Percentiles rank a stretch among this genome's conserved stretches.
phyloP scores from a whole-genome alignment of 2,797 vertebrate genomes.

The Mycteria americana region DNA sequence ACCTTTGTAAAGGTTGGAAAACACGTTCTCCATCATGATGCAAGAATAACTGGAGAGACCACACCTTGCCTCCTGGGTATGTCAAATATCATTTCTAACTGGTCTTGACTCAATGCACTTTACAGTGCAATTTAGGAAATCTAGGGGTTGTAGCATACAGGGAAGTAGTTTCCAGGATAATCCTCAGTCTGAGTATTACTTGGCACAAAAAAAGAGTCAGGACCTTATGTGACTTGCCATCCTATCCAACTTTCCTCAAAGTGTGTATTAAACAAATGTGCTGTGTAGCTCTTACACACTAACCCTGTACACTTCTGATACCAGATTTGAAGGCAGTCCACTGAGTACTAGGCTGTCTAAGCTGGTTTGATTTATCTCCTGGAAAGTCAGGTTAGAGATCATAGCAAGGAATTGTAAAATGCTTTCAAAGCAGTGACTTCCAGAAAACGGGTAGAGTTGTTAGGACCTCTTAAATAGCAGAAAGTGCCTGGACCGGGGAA shows the following conservation, averaged over 20 bases:
- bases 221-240: background rate
- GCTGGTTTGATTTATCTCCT: background rate
- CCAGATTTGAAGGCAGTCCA: background rate
- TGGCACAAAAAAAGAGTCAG: background rate
- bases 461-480: background rate
- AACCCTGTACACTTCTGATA: background rate
- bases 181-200: background rate
- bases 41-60: background rate
- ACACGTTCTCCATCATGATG: background rate
- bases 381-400: background rate
- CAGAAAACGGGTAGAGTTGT: background rate
- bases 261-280: background rate
- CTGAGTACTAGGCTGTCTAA: background rate
- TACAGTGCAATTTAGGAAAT: background rate
- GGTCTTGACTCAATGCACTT: background rate
- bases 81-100: background rate
- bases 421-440: background rate
- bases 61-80: background rate
- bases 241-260: background rate
- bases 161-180: background rate
- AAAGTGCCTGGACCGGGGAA: background rate
- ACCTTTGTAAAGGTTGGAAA: slow-evolving; percentile 44
- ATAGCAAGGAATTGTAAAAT: background rate
- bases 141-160: background rate
- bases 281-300: background rate